Percentiles rank a stretch among this genome's conserved stretches.
Conservation (phyloP, 2,113 vertebrate genomes). For the Vombatus ursinus region DNA sequence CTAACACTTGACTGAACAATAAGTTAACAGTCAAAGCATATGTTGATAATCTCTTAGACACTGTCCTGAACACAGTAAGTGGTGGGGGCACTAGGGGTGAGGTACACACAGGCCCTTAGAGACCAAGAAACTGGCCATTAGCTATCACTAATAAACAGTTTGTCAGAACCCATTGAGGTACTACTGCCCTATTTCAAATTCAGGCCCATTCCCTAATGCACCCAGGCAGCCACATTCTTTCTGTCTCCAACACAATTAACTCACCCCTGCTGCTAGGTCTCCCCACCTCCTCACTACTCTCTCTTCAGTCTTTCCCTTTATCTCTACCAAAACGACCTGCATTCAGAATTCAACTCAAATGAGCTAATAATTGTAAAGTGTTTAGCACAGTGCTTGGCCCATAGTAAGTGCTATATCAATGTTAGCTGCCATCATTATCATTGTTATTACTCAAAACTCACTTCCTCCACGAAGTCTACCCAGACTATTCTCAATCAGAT, state of each 20-base stretch:
- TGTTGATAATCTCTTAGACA: slow-evolving; percentile 23
- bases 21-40: slow-evolving; percentile 15
- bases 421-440: background rate
- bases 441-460: background rate
- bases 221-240: background rate
- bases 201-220: background rate
- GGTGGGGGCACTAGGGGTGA: background rate
- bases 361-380: background rate
- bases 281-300: background rate
- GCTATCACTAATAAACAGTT: background rate
- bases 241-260: background rate
- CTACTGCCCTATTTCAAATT: background rate
- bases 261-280: background rate
- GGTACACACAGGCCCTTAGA: slow-evolving; percentile 28
- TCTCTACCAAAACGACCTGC: background rate
- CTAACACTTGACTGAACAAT: slow-evolving; percentile 3
- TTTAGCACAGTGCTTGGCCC: background rate
- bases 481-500: background rate
- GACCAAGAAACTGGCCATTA: fast-evolving
- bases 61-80: slow-evolving; percentile 1
- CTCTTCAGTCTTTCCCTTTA: background rate
- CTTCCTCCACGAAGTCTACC: background rate
- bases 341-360: background rate
- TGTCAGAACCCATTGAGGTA: background rate
- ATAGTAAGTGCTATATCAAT: background rate